Base-by-base conservation (phyloP, 2,113 vertebrate genomes). In the Malurus cyaneus region DNA sequence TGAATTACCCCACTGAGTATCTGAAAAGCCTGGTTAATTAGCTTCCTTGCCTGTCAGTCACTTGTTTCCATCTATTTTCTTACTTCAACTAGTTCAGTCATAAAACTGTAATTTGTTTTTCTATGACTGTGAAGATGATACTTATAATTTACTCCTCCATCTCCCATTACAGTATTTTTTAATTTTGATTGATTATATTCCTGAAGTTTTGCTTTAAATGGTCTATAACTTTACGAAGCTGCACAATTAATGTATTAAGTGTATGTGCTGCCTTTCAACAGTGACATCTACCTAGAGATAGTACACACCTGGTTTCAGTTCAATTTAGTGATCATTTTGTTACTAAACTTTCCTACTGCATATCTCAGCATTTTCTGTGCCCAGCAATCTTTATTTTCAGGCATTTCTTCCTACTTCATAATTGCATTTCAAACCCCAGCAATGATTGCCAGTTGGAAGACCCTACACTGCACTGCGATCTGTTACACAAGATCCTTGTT, bases 11-110 rank as follows among this genome's bases (percentile, higher is more conserved):
- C 82, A 88, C 0, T 86, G 71, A 94, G 74, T 65, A 86, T 88
- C 71, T 93, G 79, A 92, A 93, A 88, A 94, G 32, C 66, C 23
- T 94, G 16, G 23, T 66, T 96, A 96, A 94, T 95, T 95, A 92
- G 62, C 88, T 93, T 92, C 90, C 79, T 86, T 92, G 76, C 62
- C 71, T 96, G 93, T 95, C 92, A 96, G 36, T 96, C 93, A 91
- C 71, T 88, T 70, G 17, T 86, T 96, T 93, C 87, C 25, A 86
- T 61, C 91, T 89, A 56, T 95, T 95, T 95, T 93, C 60, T 86
- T 60, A 88, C 62, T 93, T 93, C 71, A 94, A 26, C 60, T 93
- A 72, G 52, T 89, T 96, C 87, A 86, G 59, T 94, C 64, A 67
- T 83, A 89, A 94, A 96, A 89, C 81, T 89, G 32, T 77, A 89